These are phyloP conservation scores for Sebastes hubbsi DNA, from an alignment of 2,797 vertebrate species.

Conservation along the genomic window DNA sequence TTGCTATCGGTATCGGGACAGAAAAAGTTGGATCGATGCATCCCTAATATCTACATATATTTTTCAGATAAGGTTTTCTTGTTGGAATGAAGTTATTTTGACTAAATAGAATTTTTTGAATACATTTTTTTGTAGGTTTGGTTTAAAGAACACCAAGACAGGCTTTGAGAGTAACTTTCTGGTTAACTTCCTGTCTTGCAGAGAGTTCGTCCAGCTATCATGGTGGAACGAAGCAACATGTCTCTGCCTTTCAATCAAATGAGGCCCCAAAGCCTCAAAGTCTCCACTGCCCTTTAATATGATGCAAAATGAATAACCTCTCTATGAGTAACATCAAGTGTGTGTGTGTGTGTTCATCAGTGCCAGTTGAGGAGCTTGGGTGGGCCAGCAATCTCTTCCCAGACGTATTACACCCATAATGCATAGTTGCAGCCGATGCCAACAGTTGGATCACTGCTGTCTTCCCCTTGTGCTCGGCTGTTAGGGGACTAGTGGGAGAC, in stretches of 20 bases:
- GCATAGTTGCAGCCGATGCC: slow-evolving; percentile 47
- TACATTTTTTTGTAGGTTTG: not conserved
- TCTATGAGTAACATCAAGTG: slow-evolving; percentile 35
- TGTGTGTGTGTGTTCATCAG: not conserved
- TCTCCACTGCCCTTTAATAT: slow-evolving; percentile 22
- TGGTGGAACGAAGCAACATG: slow-evolving; percentile 6
- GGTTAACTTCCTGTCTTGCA: not conserved
- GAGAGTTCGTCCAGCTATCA: not conserved
- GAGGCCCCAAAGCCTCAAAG: slow-evolving; percentile 10
- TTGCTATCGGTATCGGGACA: no score
- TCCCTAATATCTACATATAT: not conserved
- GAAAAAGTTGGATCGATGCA: no score
- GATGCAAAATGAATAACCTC: slow-evolving; percentile 45
- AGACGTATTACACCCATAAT: slow-evolving; percentile 60
- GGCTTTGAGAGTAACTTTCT: not conserved
- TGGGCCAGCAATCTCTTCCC: slow-evolving; percentile 67
- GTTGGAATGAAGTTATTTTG: not conserved
- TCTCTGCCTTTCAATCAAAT: slow-evolving; percentile 34
- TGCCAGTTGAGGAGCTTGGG: slow-evolving; percentile 64
- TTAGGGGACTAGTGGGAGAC: slow-evolving; percentile 59
- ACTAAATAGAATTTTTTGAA: not conserved
- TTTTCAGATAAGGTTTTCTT: not conserved
- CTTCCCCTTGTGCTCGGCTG: slow-evolving; percentile 53
- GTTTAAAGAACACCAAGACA: not conserved
- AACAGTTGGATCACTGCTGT: slow-evolving; percentile 70